Evolutionary conservation across 2,113 vertebrate genomes (phyloP).

Genomic region (Semnornis frantzii): DNA sequence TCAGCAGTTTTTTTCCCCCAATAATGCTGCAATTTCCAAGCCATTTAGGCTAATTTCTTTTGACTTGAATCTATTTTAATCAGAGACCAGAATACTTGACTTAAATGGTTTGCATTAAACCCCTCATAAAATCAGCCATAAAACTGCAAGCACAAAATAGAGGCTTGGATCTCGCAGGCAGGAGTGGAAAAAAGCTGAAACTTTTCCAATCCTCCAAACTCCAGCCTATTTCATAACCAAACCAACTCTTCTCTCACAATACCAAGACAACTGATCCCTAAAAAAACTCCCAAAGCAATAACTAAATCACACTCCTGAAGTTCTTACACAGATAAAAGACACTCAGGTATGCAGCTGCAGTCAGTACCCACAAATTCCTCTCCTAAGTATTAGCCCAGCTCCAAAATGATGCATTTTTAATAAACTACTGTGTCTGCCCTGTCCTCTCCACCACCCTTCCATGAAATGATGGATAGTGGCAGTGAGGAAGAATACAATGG

Average conservation of each 20-base stretch:
- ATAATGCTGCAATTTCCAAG: constrained; percentile 75
- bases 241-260: not conserved
- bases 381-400: not conserved
- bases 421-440: not conserved
- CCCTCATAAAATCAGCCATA: constrained; percentile 70
- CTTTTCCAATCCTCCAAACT: constrained; percentile 6
- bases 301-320: not conserved
- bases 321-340: not conserved
- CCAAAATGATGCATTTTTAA: not conserved
- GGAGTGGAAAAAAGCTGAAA: not conserved
- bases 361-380: not conserved
- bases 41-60: constrained; percentile 79
- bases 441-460: not conserved
- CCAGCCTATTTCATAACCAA: not conserved
- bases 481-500: not conserved
- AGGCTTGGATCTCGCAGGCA: not conserved
- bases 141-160: constrained; percentile 29
- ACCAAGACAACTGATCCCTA: not conserved
- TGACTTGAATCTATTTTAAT: constrained; percentile 77
- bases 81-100: constrained; percentile 72
- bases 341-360: not conserved
- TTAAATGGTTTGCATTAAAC: constrained; percentile 75
- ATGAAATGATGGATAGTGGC: not conserved
- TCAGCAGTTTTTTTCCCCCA: constrained; percentile 55
- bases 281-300: not conserved